Percentiles rank a stretch among this genome's conserved stretches.
phyloP scores from a whole-genome alignment of 2,113 vertebrate species.

The Cyprinodon variegatus region DNA sequence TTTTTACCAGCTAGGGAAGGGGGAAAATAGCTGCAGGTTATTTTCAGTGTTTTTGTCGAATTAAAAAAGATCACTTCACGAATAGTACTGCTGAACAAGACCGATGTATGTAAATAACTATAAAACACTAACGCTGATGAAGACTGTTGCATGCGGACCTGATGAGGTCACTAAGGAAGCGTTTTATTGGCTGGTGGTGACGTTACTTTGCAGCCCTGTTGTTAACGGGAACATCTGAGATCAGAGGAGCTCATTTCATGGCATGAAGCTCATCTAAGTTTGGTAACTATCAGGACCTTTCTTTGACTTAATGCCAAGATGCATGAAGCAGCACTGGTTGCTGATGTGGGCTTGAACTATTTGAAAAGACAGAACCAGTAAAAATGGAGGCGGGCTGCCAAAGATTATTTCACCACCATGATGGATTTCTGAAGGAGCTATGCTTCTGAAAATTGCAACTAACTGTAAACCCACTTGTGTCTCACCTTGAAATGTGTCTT shows the following conservation, averaged over 20 bases:
- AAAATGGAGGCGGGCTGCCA: background rate
- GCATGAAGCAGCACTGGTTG: background rate
- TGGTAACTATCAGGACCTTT: background rate
- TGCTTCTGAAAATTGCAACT: constrained; percentile 1
- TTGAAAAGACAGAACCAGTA: constrained; percentile 5
- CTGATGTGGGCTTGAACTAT: constrained; percentile 3
- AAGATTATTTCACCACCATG: background rate
- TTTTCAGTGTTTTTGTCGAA: constrained; percentile 34
- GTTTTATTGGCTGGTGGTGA: constrained; percentile 27
- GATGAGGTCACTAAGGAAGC: constrained; percentile 20
- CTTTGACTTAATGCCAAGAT: constrained; percentile 1
- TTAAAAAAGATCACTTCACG: constrained; percentile 23
- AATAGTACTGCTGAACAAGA: constrained; percentile 15
- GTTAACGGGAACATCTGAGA: constrained; percentile 20
- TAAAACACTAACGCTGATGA: background rate
- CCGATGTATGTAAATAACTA: constrained; percentile 27
- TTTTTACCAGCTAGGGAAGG: constrained; percentile 15
- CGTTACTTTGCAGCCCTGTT: constrained; percentile 17
- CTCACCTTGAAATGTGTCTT: background rate
- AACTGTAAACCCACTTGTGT: constrained; percentile 12
- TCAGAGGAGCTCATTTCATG: background rate
- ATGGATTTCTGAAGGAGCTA: background rate
- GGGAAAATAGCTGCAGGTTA: constrained; percentile 9
- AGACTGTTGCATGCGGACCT: constrained; percentile 42
- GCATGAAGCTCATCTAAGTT: background rate